phyloP scores from a whole-genome alignment of 2,888 invertebrate genomes.

The Patella ulyssiponensis region DNA sequence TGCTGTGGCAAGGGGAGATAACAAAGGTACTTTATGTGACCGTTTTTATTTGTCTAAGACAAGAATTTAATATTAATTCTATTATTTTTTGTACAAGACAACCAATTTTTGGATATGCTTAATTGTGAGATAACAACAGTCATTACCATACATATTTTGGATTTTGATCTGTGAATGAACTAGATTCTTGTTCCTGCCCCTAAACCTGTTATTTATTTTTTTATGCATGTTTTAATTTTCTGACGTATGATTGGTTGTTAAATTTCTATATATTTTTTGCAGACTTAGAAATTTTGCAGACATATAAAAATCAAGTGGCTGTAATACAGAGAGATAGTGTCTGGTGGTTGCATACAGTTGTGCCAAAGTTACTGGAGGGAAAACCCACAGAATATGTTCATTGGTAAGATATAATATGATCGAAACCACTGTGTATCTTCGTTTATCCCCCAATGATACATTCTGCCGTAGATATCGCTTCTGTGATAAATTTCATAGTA shows the following conservation, averaged over 20 bases:
- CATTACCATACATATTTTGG: not conserved
- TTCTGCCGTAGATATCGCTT: no score
- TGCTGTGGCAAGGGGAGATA: slow-evolving; percentile 68
- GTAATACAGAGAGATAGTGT: slow-evolving; percentile 88
- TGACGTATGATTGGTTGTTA: no score
- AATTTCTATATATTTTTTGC: slow-evolving; percentile 21
- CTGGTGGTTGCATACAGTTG: slow-evolving; percentile 89
- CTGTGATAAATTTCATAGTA: no score
- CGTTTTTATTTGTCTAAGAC: no score
- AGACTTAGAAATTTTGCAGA: slow-evolving; percentile 70
- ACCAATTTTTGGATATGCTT: not conserved
- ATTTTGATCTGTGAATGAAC: not conserved
- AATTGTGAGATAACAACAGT: not conserved
- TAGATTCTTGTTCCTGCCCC: no score
- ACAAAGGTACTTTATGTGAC: slow-evolving; percentile 62
- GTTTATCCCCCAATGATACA: no score
- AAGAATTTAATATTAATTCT: no score
- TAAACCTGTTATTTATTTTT: no score
- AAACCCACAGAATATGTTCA: slow-evolving; percentile 80
- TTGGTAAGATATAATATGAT: slow-evolving; percentile 43
- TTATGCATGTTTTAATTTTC: no score
- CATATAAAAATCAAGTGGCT: slow-evolving; percentile 74
- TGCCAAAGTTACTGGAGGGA: slow-evolving; percentile 82
- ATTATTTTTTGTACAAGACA: not conserved
- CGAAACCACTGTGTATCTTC: not conserved